A percentile compares a stretch with the other conserved stretches of the same genome.
Conservation (phyloP, 2,888 invertebrate genomes). For the Orthosia cruda region DNA sequence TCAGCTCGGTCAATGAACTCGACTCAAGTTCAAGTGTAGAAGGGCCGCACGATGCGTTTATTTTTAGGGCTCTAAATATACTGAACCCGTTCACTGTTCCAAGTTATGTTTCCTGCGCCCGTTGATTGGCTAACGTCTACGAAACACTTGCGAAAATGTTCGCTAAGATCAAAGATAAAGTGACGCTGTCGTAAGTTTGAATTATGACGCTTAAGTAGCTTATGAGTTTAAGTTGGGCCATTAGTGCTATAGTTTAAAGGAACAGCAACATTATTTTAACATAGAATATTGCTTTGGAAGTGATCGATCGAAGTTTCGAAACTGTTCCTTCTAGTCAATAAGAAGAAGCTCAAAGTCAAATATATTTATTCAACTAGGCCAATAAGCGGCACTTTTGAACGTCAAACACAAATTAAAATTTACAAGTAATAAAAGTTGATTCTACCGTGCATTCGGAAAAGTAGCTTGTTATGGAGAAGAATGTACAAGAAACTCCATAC, state of each 20-base stretch:
- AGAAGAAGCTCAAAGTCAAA: too few relatives aligned
- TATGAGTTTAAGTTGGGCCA: constrained; percentile 43
- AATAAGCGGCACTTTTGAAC: too few relatives aligned
- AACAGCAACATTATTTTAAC: constrained; percentile 31
- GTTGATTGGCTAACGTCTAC: constrained; percentile 70
- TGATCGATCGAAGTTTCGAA: constrained; percentile 32
- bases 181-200: constrained; percentile 68
- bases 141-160: constrained; percentile 75
- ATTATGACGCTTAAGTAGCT: constrained; percentile 58
- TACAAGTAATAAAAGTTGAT: too few relatives aligned
- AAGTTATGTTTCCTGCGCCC: constrained; percentile 78
- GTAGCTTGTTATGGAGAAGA: too few relatives aligned
- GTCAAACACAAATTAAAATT: too few relatives aligned
- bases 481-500: too few relatives aligned
- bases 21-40: constrained; percentile 89
- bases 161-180: constrained; percentile 69
- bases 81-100: constrained; percentile 73
- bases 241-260: constrained; percentile 42
- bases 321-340: constrained; percentile 8
- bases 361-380: too few relatives aligned
- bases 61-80: constrained; percentile 89
- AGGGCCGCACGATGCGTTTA: constrained; percentile 83
- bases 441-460: too few relatives aligned
- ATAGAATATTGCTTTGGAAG: constrained; percentile 38
- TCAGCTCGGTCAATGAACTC: constrained; percentile 82